A percentile compares a stretch with the other conserved stretches of the same genome.
Evolutionary conservation across 2,888 invertebrate species (phyloP).

Genomic region (Acholoe squamosa): DNA sequence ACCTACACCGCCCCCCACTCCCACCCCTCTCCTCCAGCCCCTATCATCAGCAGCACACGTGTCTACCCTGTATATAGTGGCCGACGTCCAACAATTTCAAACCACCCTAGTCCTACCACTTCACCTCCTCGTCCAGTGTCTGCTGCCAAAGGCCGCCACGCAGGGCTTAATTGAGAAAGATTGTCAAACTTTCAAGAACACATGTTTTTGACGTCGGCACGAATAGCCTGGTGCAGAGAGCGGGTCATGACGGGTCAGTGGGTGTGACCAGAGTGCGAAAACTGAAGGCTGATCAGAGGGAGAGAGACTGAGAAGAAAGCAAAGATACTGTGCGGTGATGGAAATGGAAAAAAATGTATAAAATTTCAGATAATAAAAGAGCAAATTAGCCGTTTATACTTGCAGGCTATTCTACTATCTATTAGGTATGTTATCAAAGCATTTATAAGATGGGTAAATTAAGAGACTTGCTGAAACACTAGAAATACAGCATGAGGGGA

Average conservation of each 20-base stretch:
- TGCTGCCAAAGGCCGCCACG: too few relatives aligned
- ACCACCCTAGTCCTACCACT: neutral
- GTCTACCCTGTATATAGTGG: neutral
- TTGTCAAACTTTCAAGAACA: constrained; percentile 58
- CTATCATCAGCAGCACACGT: neutral
- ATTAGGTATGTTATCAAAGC: too few relatives aligned
- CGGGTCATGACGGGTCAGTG: neutral
- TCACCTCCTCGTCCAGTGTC: neutral
- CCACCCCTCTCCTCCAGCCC: neutral
- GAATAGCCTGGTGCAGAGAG: neutral
- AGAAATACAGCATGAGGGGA: too few relatives aligned
- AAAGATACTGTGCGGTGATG: too few relatives aligned
- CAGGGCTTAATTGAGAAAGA: constrained; percentile 45
- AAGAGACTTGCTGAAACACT: neutral
- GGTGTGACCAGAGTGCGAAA: neutral
- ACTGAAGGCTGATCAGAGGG: too few relatives aligned
- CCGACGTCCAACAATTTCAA: constrained; percentile 5
- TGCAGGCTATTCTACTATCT: too few relatives aligned
- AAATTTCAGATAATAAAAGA: too few relatives aligned
- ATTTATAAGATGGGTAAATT: too few relatives aligned
- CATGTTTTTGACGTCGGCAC: constrained; percentile 49
- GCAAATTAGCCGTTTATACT: too few relatives aligned
- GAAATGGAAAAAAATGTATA: too few relatives aligned
- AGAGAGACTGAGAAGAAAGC: too few relatives aligned
- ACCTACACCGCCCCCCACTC: too few relatives aligned